Evolutionary conservation across 2,113 vertebrate genomes (phyloP).

Genomic region (Daboia siamensis): DNA sequence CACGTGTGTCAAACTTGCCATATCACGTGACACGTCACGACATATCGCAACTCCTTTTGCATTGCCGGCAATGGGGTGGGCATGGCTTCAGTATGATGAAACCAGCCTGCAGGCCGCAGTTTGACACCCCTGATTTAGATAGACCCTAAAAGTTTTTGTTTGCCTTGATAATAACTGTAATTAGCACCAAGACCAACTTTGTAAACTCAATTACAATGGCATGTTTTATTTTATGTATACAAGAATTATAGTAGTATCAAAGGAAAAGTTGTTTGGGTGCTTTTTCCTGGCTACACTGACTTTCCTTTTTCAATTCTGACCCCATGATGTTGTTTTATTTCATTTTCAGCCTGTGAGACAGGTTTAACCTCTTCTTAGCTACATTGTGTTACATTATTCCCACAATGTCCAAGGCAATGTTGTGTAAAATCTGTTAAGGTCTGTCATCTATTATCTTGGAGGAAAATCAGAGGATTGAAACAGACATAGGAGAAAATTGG

Average conservation of each 20-base stretch:
- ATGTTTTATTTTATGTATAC: background rate
- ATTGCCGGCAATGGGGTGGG: no score
- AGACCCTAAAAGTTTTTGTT: background rate
- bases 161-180: background rate
- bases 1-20: no score
- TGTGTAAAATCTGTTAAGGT: background rate
- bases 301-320: background rate
- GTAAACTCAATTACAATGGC: background rate
- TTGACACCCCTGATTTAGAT: no score
- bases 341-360: background rate
- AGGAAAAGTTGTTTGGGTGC: background rate
- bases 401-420: background rate
- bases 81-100: no score
- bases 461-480: background rate
- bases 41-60: no score
- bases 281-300: background rate
- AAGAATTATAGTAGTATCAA: background rate
- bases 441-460: background rate
- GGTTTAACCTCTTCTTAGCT: background rate
- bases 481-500: background rate
- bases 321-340: background rate
- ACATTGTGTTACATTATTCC: background rate
- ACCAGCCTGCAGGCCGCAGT: no score
- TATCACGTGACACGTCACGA: no score
- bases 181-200: background rate